Evolutionary conservation across 2,797 vertebrate genomes (phyloP).

Genomic region (Myoxocephalus aenaeus): DNA sequence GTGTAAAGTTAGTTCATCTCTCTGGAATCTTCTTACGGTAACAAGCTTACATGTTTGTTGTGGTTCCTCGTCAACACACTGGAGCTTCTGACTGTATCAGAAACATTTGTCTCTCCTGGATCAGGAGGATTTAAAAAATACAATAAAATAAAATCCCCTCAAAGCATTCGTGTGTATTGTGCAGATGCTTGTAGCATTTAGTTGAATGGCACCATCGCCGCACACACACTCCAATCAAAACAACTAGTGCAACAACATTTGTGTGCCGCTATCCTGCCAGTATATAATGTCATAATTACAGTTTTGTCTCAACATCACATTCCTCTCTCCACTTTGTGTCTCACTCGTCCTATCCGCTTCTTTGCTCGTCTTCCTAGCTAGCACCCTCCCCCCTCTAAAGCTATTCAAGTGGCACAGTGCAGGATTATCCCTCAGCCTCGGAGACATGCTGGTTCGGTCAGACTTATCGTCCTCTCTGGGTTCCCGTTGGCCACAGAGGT

Average conservation of each 20-base stretch:
- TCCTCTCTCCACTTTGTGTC: constrained; percentile 24
- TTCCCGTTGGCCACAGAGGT: constrained; percentile 62
- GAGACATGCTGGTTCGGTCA: constrained; percentile 73
- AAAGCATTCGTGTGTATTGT: constrained; percentile 1
- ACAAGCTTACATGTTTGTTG: constrained; percentile 80
- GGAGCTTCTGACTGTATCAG: constrained; percentile 18
- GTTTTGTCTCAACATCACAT: constrained; percentile 17
- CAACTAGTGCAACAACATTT: not conserved
- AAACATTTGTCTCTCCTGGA: constrained; percentile 24
- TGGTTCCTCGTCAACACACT: constrained; percentile 54
- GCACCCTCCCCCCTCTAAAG: constrained; percentile 76
- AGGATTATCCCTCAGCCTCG: constrained; percentile 85
- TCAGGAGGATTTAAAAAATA: not conserved
- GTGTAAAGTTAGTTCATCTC: constrained; percentile 81
- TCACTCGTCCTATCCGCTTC: constrained; percentile 58
- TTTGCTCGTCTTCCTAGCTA: constrained; percentile 51
- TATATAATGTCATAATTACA: constrained; percentile 10
- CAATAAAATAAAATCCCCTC: not conserved
- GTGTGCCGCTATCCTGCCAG: not conserved
- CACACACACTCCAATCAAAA: not conserved
- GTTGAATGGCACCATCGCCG: too few species aligned
- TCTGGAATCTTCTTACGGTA: constrained; percentile 84
- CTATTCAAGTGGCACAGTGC: constrained; percentile 82
- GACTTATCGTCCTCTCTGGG: constrained; percentile 67
- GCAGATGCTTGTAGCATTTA: not conserved